Evolutionary conservation across 1,140 invertebrate genomes (phyloP).

Genomic region (Pomacea maculata): DNA sequence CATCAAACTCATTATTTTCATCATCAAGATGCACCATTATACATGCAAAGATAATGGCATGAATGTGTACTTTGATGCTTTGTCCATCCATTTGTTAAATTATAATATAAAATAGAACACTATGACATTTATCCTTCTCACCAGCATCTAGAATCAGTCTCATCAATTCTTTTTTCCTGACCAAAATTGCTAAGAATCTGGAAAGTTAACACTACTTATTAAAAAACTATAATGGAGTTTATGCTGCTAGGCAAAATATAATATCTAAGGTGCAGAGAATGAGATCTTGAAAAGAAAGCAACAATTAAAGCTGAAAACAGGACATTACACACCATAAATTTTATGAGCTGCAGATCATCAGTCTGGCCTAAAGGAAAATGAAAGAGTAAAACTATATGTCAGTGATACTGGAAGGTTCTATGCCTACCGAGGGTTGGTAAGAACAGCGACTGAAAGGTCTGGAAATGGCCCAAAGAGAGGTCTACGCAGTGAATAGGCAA

Average conservation of each 20-base stretch:
- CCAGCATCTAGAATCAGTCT: neutral
- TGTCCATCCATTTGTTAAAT: neutral
- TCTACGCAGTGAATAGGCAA: conserved; percentile 73
- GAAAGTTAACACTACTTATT: too few species aligned
- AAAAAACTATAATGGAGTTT: too few species aligned
- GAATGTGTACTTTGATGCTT: neutral
- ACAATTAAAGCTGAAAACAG: neutral
- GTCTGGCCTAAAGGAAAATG: neutral
- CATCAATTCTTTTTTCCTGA: too few species aligned
- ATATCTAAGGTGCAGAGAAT: too few species aligned
- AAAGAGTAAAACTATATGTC: neutral
- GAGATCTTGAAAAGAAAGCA: too few species aligned
- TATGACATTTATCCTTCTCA: conserved; percentile 63
- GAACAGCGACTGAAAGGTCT: conserved; percentile 54
- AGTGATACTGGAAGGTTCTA: neutral
- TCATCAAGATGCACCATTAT: too few species aligned
- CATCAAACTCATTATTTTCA: too few species aligned
- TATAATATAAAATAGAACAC: neutral
- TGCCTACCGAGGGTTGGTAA: conserved; percentile 33
- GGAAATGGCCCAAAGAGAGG: conserved; percentile 76
- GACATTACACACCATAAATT: neutral
- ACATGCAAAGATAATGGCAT: neutral
- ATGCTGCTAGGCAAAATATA: too few species aligned
- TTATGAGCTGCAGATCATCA: neutral
- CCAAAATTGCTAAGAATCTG: too few species aligned